phyloP scores from a whole-genome alignment of 64 coral and sea anemone genomes.

The Dendronephthya gigantea region DNA sequence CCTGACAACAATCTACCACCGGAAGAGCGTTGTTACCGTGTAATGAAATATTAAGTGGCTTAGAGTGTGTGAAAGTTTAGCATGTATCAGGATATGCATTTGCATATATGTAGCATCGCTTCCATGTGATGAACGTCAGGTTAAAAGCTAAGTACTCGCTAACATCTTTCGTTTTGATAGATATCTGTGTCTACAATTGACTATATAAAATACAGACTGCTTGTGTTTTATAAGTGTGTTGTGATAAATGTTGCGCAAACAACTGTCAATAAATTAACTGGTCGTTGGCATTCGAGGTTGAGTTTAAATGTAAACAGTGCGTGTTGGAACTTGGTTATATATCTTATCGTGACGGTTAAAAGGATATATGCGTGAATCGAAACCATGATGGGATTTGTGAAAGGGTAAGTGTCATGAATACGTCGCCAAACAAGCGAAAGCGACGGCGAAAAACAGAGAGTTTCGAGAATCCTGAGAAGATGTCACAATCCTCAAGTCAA shows the following conservation, averaged over 20 bases:
- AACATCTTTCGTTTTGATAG: not conserved
- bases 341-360: not conserved
- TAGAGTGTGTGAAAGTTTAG: not conserved
- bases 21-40: slow-evolving; percentile 4
- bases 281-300: not conserved
- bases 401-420: not conserved
- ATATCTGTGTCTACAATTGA: not conserved
- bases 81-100: not conserved
- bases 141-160: not conserved
- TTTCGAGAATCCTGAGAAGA: not conserved
- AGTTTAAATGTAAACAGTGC: not conserved
- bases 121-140: not conserved
- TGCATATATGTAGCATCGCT: not conserved
- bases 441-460: not conserved
- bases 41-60: slow-evolving; percentile 16
- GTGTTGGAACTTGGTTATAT: not conserved
- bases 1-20: not conserved
- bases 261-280: not conserved
- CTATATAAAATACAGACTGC: not conserved
- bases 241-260: not conserved
- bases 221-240: not conserved
- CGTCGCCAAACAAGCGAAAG: not conserved
- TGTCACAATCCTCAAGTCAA: not conserved
- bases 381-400: not conserved
- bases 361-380: not conserved